Conservation (phyloP, 2,888 invertebrate species). For the Heliconius sara region DNA sequence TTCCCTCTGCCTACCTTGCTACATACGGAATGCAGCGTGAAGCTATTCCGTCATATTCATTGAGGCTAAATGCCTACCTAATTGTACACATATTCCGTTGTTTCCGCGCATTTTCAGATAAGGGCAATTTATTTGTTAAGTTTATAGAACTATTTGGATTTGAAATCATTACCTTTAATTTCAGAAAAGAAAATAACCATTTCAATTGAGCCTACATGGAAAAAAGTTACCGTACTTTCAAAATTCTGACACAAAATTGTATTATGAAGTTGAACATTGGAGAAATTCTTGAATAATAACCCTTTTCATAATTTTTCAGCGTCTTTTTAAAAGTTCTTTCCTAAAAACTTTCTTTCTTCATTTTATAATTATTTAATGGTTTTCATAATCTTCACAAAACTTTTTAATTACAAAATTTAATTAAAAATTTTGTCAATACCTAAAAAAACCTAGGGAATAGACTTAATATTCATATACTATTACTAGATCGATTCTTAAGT, state of each 20-base stretch:
- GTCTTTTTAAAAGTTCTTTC: background rate
- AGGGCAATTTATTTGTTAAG: too few relatives aligned
- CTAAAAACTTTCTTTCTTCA: background rate
- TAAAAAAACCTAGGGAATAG: background rate
- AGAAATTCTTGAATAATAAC: background rate
- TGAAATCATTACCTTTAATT: too few relatives aligned
- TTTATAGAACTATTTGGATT: too few relatives aligned
- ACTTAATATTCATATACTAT: background rate
- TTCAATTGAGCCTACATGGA: background rate
- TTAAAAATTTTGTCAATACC: background rate
- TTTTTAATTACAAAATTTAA: background rate
- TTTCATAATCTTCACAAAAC: background rate
- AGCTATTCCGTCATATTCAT: background rate
- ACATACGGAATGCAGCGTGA: background rate
- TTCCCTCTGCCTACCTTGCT: background rate
- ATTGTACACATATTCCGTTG: too few relatives aligned
- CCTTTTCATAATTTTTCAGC: background rate
- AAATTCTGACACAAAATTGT: background rate
- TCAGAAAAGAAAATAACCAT: background rate
- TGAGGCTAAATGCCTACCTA: too few relatives aligned
- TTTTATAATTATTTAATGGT: background rate
- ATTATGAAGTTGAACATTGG: background rate
- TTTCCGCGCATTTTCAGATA: too few relatives aligned
- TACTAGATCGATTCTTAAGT: background rate
- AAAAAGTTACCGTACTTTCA: background rate